phyloP scores from a whole-genome alignment of 2,797 vertebrate species.

The Urosaurus nigricauda region DNA sequence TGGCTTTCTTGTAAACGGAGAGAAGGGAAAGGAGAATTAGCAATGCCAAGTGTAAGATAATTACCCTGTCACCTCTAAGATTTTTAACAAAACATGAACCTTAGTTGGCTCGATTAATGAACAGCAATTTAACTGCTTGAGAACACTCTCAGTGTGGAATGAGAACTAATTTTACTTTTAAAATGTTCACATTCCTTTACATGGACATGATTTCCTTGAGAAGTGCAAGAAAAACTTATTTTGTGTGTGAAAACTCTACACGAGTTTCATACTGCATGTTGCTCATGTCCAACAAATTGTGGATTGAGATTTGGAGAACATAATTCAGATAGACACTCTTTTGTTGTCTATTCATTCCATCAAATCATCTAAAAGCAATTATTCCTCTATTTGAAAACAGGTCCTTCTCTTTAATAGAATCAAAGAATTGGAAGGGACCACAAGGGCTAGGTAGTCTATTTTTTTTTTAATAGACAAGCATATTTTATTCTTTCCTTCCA shows the following conservation, averaged over 20 bases:
- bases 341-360: too few species aligned
- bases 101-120: background rate
- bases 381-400: background rate
- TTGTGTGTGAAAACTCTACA: background rate
- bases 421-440: too few species aligned
- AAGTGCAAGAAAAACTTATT: background rate
- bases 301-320: background rate
- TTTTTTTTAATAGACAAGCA: background rate
- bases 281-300: background rate
- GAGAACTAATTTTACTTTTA: constrained; percentile 26
- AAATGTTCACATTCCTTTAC: constrained; percentile 4
- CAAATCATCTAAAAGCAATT: background rate
- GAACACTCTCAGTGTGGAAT: background rate
- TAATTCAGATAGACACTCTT: background rate
- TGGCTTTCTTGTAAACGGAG: background rate
- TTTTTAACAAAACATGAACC: background rate
- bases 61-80: constrained; percentile 8
- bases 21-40: background rate
- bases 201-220: background rate
- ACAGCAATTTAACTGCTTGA: background rate
- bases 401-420: background rate
- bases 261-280: background rate
- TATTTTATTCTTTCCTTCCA: background rate
- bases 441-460: too few species aligned
- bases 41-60: constrained; percentile 35